Evolutionary conservation across 2,113 vertebrate species (phyloP).

Genomic region (Argyrosomus japonicus): DNA sequence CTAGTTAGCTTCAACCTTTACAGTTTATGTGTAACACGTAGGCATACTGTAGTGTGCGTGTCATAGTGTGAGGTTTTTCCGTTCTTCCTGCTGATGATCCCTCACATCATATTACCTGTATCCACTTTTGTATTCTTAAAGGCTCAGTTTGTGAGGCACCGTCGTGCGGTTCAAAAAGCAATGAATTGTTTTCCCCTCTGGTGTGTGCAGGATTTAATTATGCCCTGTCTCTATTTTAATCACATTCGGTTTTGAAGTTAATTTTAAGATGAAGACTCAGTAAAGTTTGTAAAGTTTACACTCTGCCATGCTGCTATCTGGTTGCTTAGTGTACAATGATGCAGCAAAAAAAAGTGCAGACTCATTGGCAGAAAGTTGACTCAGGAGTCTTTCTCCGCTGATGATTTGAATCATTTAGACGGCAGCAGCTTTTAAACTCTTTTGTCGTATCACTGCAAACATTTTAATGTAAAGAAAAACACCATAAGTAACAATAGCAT

Average conservation of each 20-base stretch:
- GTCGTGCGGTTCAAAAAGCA: no score
- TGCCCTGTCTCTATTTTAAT: not conserved
- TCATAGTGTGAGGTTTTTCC: no score
- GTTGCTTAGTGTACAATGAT: not conserved
- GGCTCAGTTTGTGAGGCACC: no score
- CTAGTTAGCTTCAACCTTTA: no score
- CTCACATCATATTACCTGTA: no score
- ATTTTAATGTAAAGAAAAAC: not conserved
- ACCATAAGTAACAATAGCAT: not conserved
- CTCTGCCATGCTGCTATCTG: not conserved
- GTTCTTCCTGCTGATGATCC: no score
- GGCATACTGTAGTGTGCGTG: no score
- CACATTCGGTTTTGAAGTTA: not conserved
- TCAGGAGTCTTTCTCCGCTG: not conserved
- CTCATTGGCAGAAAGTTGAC: not conserved
- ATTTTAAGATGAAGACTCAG: not conserved
- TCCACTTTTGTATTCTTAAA: no score
- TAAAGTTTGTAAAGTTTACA: not conserved
- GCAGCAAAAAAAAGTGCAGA: not conserved
- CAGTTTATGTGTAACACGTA: no score
- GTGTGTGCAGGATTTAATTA: no score
- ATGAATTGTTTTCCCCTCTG: no score
- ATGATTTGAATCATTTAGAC: not conserved
- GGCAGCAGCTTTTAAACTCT: not conserved
- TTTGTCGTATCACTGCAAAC: not conserved